phyloP scores from a whole-genome alignment of 2,888 invertebrate species.

The Abrostola tripartita region DNA sequence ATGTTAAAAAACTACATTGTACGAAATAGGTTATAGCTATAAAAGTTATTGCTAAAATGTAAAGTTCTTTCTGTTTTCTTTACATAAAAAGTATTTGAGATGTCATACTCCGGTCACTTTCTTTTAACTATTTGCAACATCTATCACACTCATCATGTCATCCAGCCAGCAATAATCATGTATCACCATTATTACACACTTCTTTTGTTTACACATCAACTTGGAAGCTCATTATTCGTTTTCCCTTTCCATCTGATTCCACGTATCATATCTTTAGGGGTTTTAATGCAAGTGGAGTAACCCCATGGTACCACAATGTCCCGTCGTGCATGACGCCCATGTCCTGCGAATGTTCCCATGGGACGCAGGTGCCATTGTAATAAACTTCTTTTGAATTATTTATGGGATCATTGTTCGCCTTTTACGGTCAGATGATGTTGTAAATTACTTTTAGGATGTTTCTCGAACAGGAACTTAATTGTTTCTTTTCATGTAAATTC shows the following conservation, averaged over 20 bases:
- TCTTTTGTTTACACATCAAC: constrained; percentile 16
- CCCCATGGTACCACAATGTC: constrained; percentile 50
- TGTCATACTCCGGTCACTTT: too few relatives aligned
- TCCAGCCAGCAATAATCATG: too few relatives aligned
- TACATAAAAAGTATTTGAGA: too few relatives aligned
- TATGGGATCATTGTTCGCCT: constrained; percentile 69
- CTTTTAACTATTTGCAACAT: too few relatives aligned
- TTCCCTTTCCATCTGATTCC: constrained; percentile 32
- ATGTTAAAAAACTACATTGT: too few relatives aligned
- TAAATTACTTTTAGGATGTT: constrained; percentile 57
- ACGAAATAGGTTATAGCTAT: too few relatives aligned
- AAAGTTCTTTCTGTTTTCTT: too few relatives aligned
- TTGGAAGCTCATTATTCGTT: constrained; percentile 14
- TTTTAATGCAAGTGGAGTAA: constrained; percentile 50
- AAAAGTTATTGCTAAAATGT: too few relatives aligned
- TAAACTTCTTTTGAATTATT: constrained; percentile 71
- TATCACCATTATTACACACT: neutral
- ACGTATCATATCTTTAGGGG: constrained; percentile 36
- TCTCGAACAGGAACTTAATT: constrained; percentile 39
- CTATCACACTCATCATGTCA: too few relatives aligned
- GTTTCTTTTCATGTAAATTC: constrained; percentile 21
- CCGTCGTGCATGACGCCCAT: constrained; percentile 71
- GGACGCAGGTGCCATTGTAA: constrained; percentile 76
- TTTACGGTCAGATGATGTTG: constrained; percentile 64
- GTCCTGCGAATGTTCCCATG: constrained; percentile 77